A percentile compares a stretch with the other conserved stretches of the same genome.
Evolutionary conservation across 2,888 invertebrate species (phyloP).

Genomic region (Pilophorus perplexus): DNA sequence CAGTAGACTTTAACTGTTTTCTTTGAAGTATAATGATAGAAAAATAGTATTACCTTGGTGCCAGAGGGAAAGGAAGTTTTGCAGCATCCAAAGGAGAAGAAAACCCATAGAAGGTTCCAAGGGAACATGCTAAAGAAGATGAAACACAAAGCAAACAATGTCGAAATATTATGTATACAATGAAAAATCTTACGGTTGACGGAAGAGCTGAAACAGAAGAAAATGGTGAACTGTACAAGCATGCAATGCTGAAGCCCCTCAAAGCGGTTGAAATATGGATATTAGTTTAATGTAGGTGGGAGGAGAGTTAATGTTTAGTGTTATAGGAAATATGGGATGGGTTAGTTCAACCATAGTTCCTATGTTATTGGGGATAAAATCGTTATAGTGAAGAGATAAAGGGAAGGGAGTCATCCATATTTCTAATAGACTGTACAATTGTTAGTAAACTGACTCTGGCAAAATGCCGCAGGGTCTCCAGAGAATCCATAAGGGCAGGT

Average conservation of each 20-base stretch:
- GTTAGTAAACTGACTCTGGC: slow-evolving; percentile 46
- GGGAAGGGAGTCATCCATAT: slow-evolving; percentile 32
- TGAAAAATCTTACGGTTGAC: not conserved
- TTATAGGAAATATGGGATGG: slow-evolving; percentile 41
- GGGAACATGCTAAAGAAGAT: slow-evolving; percentile 43
- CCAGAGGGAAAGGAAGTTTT: slow-evolving; percentile 43
- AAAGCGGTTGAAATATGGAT: slow-evolving; percentile 42
- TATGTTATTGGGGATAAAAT: slow-evolving; percentile 30
- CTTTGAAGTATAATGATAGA: too few species aligned
- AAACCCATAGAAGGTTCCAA: slow-evolving; percentile 39
- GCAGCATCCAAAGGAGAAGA: slow-evolving; percentile 39
- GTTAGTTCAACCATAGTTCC: slow-evolving; percentile 39
- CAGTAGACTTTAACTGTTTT: too few species aligned
- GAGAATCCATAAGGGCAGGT: slow-evolving; percentile 72
- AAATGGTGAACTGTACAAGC: slow-evolving; percentile 31
- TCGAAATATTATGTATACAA: slow-evolving; percentile 3
- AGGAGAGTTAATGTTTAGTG: not conserved
- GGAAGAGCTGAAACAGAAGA: slow-evolving; percentile 39
- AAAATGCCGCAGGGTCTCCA: slow-evolving; percentile 61
- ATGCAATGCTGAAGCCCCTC: slow-evolving; percentile 35
- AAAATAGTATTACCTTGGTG: slow-evolving; percentile 45
- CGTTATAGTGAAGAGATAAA: slow-evolving; percentile 22
- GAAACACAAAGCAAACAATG: slow-evolving; percentile 31
- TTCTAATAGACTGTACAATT: slow-evolving; percentile 34
- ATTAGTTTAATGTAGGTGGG: slow-evolving; percentile 18